Evolutionary conservation across 2,113 vertebrate species (phyloP), one percentile per base, ranked within the genome.

Genomic region (Excalfactoria chinensis): DNA sequence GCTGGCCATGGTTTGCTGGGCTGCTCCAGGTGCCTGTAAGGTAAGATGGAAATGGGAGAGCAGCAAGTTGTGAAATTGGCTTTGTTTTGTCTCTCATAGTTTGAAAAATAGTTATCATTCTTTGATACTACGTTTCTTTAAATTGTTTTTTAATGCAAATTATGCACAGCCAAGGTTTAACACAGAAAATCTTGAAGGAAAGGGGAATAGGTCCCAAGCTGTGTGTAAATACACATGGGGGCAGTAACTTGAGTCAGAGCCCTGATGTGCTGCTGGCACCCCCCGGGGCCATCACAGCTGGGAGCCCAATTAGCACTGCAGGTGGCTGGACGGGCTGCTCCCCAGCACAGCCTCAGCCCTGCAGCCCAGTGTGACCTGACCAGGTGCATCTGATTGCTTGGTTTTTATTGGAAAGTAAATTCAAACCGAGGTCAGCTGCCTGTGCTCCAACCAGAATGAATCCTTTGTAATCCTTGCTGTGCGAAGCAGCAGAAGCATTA

Each of bases 401-500:
- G 26, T 17, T 30, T 43, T 40, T 43, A 43, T 1, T 7, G 41
- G 0, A 0, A 13, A 32, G 26, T 12, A 7, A 22, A 16, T 5
- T 44, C 51, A 35, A 28, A 18, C 48, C 0, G 0, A 2, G 26
- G 8, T 5, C 68, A 32, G 64, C 34, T 55, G 71, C 69, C 51
- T 26, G 28, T 22, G 7, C 51, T 62, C 19, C 55, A 55, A 13
- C 11, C 60, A 48, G 15, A 60, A 69, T 2, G 6, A 48, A 48
- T 22, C n/a, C n/a, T n/a, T 13, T 5, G 16, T 46, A 23, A 34
- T 35, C 26, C 35, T 26, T n/a, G 10, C 48, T n/a, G 51, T 5
- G 21, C 49, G 2, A 18, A 32, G 13, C 35, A 8, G 4, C 19
- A 35, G 40, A 49, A 85, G 30, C 28, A 2, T 18, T 28, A 40